phyloP scores from a whole-genome alignment of 2,797 vertebrate species.

The Acanthurus tractus region DNA sequence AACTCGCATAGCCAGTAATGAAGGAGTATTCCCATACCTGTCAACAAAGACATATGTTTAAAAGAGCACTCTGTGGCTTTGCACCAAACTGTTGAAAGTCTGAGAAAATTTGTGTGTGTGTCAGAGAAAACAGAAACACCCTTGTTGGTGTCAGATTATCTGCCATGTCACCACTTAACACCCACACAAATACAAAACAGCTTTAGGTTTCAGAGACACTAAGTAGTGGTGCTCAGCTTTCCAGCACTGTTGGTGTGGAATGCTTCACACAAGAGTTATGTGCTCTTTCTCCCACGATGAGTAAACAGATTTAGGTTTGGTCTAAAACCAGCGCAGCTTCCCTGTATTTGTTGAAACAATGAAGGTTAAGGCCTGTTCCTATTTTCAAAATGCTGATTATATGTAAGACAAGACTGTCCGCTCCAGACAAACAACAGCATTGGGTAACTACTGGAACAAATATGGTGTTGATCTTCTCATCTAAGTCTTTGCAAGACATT shows the following conservation, averaged over 20 bases:
- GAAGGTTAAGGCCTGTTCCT: not conserved
- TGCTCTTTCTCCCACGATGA: not conserved
- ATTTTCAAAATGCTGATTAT: not conserved
- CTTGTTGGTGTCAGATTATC: slow-evolving; percentile 13
- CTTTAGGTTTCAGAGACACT: not conserved
- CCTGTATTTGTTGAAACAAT: not conserved
- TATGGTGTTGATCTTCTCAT: not conserved
- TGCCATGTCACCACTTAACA: slow-evolving; percentile 4
- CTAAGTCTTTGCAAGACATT: not conserved
- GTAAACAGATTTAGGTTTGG: not conserved
- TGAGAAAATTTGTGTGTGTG: slow-evolving; percentile 4
- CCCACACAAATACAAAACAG: slow-evolving; percentile 3
- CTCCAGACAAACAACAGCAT: not conserved
- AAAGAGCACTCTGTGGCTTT: slow-evolving; percentile 1
- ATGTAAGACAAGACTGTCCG: not conserved
- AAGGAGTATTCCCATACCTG: not conserved
- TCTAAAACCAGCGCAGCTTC: not conserved
- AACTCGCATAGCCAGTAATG: not conserved
- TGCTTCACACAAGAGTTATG: not conserved
- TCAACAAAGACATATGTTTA: not conserved
- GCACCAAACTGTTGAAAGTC: not conserved
- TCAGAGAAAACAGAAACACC: not conserved
- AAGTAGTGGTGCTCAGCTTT: not conserved
- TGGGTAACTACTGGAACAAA: not conserved
- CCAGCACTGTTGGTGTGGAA: not conserved